Percentiles rank a stretch among this genome's conserved stretches.
Evolutionary conservation across 1,140 invertebrate species (phyloP).

Genomic region (Drosophila subobscura): DNA sequence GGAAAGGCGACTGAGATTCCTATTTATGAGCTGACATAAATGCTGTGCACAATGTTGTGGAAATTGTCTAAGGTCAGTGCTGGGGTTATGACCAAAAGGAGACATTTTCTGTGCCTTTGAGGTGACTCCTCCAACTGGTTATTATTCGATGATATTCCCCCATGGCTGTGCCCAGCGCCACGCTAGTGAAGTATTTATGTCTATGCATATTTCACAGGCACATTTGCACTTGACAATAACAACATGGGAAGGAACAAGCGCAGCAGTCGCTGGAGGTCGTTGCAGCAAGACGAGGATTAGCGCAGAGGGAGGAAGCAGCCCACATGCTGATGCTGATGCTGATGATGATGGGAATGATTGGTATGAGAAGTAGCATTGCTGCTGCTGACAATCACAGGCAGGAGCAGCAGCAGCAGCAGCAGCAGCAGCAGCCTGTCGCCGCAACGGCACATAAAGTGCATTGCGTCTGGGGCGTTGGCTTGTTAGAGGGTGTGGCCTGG

Average conservation of each 20-base stretch:
- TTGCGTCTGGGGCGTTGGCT: conserved; percentile 63
- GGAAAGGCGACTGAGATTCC: too few species aligned
- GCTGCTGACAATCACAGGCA: conserved; percentile 60
- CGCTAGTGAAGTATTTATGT: conserved; percentile 76
- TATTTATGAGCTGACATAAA: too few species aligned
- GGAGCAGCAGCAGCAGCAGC: conserved; percentile 35
- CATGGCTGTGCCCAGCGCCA: conserved; percentile 51
- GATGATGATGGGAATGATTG: conserved; percentile 20
- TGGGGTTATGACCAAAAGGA: too few species aligned
- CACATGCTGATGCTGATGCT: conserved; percentile 43
- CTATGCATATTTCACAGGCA: conserved; percentile 75
- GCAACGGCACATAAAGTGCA: conserved; percentile 73
- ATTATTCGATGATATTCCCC: conserved; percentile 38
- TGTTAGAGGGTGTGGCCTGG: conserved; percentile 36
- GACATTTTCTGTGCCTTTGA: too few species aligned
- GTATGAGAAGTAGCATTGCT: conserved; percentile 13
- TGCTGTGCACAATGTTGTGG: too few species aligned
- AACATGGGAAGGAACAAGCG: conserved; percentile 56
- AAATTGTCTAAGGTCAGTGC: too few species aligned
- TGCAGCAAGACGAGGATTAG: conserved; percentile 64
- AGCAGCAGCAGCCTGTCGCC: conserved; percentile 49
- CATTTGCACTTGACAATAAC: conserved; percentile 80
- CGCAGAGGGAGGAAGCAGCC: conserved; percentile 40
- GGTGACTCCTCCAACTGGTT: too few species aligned
- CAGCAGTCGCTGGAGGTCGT: conserved; percentile 37